Base-by-base conservation (phyloP, 2,888 invertebrate species). In the Eulithis testata region DNA sequence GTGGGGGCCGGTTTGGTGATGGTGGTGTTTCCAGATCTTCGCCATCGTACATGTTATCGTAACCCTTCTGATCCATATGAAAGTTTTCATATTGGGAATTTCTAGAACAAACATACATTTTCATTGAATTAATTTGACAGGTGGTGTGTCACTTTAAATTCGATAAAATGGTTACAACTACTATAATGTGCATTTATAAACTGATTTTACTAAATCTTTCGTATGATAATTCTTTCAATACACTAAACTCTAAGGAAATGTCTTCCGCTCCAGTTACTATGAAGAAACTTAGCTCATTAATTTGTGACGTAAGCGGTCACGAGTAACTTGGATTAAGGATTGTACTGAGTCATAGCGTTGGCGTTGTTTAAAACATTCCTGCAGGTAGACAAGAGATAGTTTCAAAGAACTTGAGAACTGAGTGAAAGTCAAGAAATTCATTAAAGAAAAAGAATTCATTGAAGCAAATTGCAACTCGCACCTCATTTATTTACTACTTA, bases 1-100 rank as follows among this genome's bases (percentile, higher is more conserved):
- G 94, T 21, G 97, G 97, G 56, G 98, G 98, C 73, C 97, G 94
- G 80, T 97, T 97, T 61, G 96, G 96, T 80, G 97, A 97, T 60
- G 97, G 97, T 78, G 97, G 94, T 60, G 97, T 96, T 79, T 96
- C 96, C 78, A 96, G 94, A 70, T 95, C 95, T 77, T 95, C 96
- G 77, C 95, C 95, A 81, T 95, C 95, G 79, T 94, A 94, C 90
- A 94, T 94, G 87, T 93, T 94, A 84, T 94, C 94, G 77, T 93
- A 93, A 74, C 94, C 93, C 84, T 93, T 93, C 82, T 91, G 93
- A 65, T 92, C 93, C 80, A 95, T 94, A 82, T 95, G 95, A 87
- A 96, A 95, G 83, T 94, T 95, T 82, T 95, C 95, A 92, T 95
- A 95, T 80, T 94, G 94, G 75, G 90, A 83, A 79, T 95, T 94